Evolutionary conservation across 2,888 invertebrate species (phyloP), one percentile per base, ranked within the genome.

Genomic region (Epirrhoe alternata): DNA sequence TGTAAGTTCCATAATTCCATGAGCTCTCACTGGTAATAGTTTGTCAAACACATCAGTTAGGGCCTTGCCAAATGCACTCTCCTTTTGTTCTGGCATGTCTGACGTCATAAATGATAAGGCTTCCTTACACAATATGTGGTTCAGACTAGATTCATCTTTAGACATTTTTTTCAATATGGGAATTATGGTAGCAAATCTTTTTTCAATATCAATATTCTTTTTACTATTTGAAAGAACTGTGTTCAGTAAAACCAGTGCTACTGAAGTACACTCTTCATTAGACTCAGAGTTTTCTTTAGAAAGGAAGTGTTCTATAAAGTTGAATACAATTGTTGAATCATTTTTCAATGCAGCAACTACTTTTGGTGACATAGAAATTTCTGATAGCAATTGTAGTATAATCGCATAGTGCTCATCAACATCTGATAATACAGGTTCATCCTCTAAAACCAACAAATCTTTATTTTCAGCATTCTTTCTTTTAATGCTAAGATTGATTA

Each of bases 1-100:
- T 14, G 95, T 95, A 14, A 98, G 85, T 56, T 94, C 89, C 74
- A 97, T 95, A 45, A 98, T 89, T 6, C 96, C 98, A 87, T 98
- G 97, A 10, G 96, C 97, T 82, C 96, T 94, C 0, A 96, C 95
- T n/a, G 97, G 97, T 54, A 98, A 84, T 64, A 97, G 82, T 31
- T 95, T 94, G 89, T 97, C 96, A 78, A 94, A 94, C 17, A 96
- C 89, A 84, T 97, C 95, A 58, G 94, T 86, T 61, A 97, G 81
- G 0, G 96, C 97, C 76, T 94, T 92, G 66, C 95, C 94, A 77
- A 94, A 95, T 51, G 92, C 87, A 58, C 94, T 84, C 12, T 86
- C 79, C 2, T 72, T 68, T 68, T 80, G 74, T 31, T 77, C 65
- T 10, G 74, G 67, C 58, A 72, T 73, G 42, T 83, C 83, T 64